These are phyloP conservation scores for Luperina nickerlii DNA, from an alignment of 2,888 invertebrate genomes.

Conservation along the genomic window DNA sequence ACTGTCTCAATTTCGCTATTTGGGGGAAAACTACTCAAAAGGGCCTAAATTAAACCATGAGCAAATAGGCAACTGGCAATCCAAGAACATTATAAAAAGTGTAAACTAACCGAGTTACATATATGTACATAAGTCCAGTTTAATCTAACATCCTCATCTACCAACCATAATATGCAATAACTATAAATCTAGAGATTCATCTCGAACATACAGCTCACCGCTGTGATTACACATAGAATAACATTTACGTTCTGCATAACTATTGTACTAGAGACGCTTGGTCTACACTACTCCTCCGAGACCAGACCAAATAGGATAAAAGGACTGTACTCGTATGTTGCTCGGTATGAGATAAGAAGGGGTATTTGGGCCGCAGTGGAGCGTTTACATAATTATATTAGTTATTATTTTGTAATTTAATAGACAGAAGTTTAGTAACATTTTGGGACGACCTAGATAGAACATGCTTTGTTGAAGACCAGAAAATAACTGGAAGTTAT, in stretches of 20 bases:
- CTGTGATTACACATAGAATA: slow-evolving; percentile 48
- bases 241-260: slow-evolving; percentile 45
- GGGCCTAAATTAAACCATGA: not conserved
- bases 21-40: not conserved
- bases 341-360: too few species aligned
- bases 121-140: not conserved
- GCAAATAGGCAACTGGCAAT: not conserved
- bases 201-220: slow-evolving; percentile 21
- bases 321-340: not conserved
- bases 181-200: slow-evolving; percentile 53
- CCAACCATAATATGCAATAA: slow-evolving; percentile 44
- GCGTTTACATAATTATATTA: not conserved
- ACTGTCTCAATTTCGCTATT: not conserved
- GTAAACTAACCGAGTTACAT: not conserved
- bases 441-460: not conserved
- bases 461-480: not conserved
- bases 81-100: not conserved
- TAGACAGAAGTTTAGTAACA: not conserved
- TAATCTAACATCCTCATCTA: slow-evolving; percentile 3
- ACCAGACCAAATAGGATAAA: not conserved
- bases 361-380: not conserved
- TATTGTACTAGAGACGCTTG: slow-evolving; percentile 9
- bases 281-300: slow-evolving; percentile 30
- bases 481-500: not conserved
- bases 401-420: not conserved